Evolutionary conservation across 2,113 vertebrate species (phyloP), one percentile per base, ranked within the genome.

Genomic region (Hemicordylus capensis): DNA sequence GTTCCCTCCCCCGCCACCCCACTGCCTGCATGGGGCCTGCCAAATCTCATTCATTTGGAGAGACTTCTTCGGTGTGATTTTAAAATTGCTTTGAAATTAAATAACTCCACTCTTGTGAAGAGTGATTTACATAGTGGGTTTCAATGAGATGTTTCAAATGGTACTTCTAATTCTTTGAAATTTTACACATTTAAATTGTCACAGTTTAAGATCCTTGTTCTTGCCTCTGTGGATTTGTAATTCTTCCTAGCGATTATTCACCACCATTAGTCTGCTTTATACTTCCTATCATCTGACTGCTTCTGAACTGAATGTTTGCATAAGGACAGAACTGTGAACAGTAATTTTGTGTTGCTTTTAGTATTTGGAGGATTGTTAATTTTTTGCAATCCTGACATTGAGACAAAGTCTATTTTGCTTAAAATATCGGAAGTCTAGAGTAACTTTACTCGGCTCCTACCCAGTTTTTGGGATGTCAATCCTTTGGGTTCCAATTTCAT

Each of bases 51-150:
- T 94, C 81, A 83, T 88, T 94, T 90, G 64, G 73, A 96, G 69
- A 90, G 85, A 91, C 77, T 69, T 59, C 15, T 69, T 94, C 85
- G 58, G 56, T 89, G 81, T 92, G 89, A 90, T 94, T 89, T 92
- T 86, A 84, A 92, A 85, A 90, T 87, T 91, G 88, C 89, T 88
- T 91, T 81, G 78, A 95, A 95, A 93, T 92, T 93, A 91, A 94
- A 93, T 88, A 84, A 42, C 73, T 90, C 87, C 80, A 64, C 8
- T 90, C 92, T 76, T 84, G 61, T 79, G 61, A 86, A 81, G 76
- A 90, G 90, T 75, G 37, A 89, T 90, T 91, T 75, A 39, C 87
- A 73, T 81, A 87, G 39, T 3, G 56, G 59, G 75, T 90, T 94
- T 92, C 77, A 90, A 76, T 85, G 69, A 91, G 87, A 83, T 58